Percentiles rank a stretch among this genome's conserved stretches.
phyloP scores from a whole-genome alignment of 2,113 vertebrate species.

The Colistium nudipinnis region DNA sequence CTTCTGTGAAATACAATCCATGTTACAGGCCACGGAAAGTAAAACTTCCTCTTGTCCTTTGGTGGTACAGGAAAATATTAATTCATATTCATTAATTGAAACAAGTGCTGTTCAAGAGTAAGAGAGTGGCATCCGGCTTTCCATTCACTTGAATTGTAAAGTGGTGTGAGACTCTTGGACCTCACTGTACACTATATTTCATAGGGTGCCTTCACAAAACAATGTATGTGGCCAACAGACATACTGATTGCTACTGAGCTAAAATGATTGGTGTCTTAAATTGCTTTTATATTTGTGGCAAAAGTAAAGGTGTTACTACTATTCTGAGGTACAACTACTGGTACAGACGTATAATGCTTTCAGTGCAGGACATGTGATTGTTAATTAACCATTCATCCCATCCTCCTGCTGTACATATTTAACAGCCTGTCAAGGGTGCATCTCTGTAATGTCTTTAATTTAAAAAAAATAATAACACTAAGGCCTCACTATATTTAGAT shows the following conservation, averaged over 20 bases:
- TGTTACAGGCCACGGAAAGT: constrained; percentile 10
- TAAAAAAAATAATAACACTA: constrained; percentile 26
- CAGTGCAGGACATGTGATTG: constrained; percentile 11
- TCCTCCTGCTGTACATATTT: constrained; percentile 47
- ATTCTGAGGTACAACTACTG: constrained; percentile 25
- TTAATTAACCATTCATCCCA: constrained; percentile 2
- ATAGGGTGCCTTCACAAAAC: constrained; percentile 8
- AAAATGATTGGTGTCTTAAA: constrained; percentile 29
- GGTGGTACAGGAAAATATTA: constrained; percentile 13
- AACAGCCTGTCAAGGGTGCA: constrained; percentile 22
- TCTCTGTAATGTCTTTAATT: constrained; percentile 28
- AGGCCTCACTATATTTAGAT: constrained; percentile 46
- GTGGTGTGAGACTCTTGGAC: not conserved
- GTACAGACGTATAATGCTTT: constrained; percentile 41
- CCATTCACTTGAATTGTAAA: not conserved
- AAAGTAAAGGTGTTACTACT: constrained; percentile 19
- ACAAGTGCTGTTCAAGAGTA: constrained; percentile 41
- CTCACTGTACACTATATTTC: constrained; percentile 2
- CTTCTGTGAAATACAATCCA: constrained; percentile 18
- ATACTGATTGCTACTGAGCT: constrained; percentile 8
- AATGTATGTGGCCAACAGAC: constrained; percentile 41
- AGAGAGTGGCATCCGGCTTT: not conserved
- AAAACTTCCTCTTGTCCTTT: constrained; percentile 31
- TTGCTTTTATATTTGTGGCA: constrained; percentile 21
- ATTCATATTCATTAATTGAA: constrained; percentile 17